Percentiles rank a stretch among this genome's conserved stretches.
Evolutionary conservation across 2,113 vertebrate genomes (phyloP).

Genomic region (Anolis sagrei): DNA sequence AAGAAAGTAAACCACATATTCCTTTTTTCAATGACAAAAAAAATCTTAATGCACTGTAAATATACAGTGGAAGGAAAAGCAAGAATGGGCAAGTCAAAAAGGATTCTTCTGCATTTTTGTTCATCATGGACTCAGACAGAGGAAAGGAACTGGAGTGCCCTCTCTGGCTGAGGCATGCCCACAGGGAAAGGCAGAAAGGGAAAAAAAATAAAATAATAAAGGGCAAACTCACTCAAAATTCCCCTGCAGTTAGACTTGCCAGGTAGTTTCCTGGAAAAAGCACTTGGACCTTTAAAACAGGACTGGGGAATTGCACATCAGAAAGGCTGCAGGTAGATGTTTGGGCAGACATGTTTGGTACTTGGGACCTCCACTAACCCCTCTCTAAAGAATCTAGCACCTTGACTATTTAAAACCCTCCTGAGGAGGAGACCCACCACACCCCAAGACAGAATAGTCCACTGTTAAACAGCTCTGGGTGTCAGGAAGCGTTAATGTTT

Average conservation of each 20-base stretch:
- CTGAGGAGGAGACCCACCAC: too few relatives aligned
- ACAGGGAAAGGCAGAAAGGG: neutral
- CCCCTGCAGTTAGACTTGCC: neutral
- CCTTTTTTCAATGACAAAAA: neutral
- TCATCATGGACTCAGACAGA: neutral
- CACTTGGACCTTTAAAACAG: neutral
- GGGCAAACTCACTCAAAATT: neutral
- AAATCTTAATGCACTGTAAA: neutral
- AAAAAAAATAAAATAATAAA: neutral
- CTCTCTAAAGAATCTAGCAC: too few relatives aligned
- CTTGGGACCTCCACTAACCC: too few relatives aligned
- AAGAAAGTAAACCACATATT: neutral
- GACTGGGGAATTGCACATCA: too few relatives aligned
- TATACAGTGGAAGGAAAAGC: neutral
- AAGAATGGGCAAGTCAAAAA: neutral
- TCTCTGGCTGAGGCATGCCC: neutral
- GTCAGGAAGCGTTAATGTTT: too few relatives aligned
- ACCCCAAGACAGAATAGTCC: too few relatives aligned
- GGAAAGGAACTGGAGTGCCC: neutral
- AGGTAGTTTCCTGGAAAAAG: neutral
- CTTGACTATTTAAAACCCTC: too few relatives aligned
- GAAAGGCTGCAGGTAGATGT: too few relatives aligned
- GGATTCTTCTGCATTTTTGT: neutral
- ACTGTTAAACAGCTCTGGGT: too few relatives aligned
- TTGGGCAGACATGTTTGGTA: too few relatives aligned